Evolutionary conservation across 2,113 vertebrate genomes (phyloP).

Genomic region (Halichoeres trimaculatus): DNA sequence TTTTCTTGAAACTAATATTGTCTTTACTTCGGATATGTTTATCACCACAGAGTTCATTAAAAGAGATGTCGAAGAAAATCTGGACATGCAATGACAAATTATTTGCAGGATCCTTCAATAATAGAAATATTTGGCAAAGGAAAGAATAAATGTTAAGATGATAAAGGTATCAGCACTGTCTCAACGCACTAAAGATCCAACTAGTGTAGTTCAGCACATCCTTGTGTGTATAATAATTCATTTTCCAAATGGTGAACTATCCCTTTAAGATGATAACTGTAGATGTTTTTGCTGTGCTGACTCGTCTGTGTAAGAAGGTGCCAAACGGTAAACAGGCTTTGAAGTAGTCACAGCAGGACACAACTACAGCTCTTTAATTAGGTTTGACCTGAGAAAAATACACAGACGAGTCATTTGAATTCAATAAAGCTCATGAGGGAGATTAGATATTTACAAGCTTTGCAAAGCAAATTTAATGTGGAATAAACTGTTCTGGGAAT

Average conservation of each 20-base stretch:
- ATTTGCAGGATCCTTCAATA: background rate
- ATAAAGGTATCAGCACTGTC: too few species aligned
- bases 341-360: constrained; percentile 22
- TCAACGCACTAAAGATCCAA: too few species aligned
- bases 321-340: constrained; percentile 34
- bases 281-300: background rate
- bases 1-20: constrained; percentile 6
- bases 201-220: too few species aligned
- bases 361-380: constrained; percentile 22
- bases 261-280: background rate
- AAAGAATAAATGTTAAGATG: too few species aligned
- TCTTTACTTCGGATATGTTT: background rate
- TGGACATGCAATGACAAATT: too few species aligned
- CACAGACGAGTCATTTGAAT: background rate
- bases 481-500: constrained; percentile 12
- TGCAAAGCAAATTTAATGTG: background rate
- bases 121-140: too few species aligned
- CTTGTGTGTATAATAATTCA: too few species aligned
- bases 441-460: background rate
- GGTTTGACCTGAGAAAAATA: background rate
- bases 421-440: background rate
- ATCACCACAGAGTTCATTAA: background rate
- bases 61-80: too few species aligned
- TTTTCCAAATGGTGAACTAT: too few species aligned
- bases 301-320: constrained; percentile 11